A percentile compares a stretch with the other conserved stretches of the same genome.
Evolutionary conservation across 2,113 vertebrate species (phyloP).

Genomic region (Bubo blakistoni): DNA sequence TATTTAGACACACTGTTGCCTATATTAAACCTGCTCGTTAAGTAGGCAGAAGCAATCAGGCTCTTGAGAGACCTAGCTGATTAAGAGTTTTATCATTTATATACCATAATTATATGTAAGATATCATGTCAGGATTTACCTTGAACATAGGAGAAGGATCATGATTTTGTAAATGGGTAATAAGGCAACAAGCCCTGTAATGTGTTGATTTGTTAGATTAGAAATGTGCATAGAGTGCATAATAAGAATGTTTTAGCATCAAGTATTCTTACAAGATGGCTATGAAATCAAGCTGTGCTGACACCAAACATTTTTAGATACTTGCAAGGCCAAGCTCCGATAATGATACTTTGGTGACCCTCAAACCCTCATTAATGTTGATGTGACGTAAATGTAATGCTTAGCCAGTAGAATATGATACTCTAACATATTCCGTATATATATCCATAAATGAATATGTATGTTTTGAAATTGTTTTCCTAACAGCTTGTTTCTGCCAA

Average conservation of each 20-base stretch:
- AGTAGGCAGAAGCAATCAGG: conserved; percentile 33
- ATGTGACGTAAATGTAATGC: background rate
- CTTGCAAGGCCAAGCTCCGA: conserved; percentile 16
- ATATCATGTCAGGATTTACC: conserved; percentile 20
- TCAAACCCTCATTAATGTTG: conserved; percentile 6
- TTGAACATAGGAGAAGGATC: conserved; percentile 21
- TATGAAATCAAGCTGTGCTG: conserved; percentile 21
- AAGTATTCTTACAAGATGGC: background rate
- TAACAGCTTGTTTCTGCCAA: background rate
- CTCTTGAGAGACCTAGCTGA: background rate
- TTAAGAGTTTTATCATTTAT: conserved; percentile 26
- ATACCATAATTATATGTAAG: conserved; percentile 18
- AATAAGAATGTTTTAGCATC: background rate
- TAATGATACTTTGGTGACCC: conserved; percentile 22
- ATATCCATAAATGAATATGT: conserved; percentile 47
- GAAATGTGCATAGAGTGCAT: background rate
- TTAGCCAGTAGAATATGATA: background rate
- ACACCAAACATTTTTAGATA: background rate
- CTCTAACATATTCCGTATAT: background rate
- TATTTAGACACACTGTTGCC: background rate
- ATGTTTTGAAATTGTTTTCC: conserved; percentile 13
- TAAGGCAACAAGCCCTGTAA: background rate
- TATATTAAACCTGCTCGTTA: background rate
- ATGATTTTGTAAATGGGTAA: conserved; percentile 30
- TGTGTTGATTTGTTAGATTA: conserved; percentile 24